Evolutionary conservation across 1,140 invertebrate genomes (phyloP).

Genomic region (Thaumetopoea pityocampa): DNA sequence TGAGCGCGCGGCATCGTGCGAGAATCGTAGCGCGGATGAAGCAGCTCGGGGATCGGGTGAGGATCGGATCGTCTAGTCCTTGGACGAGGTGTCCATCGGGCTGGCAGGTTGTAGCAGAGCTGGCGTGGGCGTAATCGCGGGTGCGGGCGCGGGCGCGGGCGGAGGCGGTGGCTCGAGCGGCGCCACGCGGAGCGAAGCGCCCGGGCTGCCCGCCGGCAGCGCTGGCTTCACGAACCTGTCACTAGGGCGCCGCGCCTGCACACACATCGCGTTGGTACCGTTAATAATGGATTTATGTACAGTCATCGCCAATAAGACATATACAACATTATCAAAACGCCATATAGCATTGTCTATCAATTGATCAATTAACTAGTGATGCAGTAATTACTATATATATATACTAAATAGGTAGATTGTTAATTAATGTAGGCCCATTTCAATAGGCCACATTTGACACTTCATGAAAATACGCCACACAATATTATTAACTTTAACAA

Average conservation of each 20-base stretch:
- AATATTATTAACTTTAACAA: too few species aligned
- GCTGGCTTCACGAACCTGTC: slow-evolving; percentile 88
- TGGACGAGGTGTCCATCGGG: slow-evolving; percentile 80
- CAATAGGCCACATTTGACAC: too few species aligned
- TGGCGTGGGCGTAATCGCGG: slow-evolving; percentile 62
- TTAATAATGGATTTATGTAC: too few species aligned
- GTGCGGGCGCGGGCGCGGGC: slow-evolving; percentile 48
- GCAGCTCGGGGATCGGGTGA: neutral
- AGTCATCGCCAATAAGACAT: too few species aligned
- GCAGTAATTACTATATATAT: too few species aligned
- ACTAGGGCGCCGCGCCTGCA: slow-evolving; percentile 80
- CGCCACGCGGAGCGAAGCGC: slow-evolving; percentile 59
- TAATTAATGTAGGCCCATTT: too few species aligned
- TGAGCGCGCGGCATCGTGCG: neutral
- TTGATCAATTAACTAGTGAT: too few species aligned
- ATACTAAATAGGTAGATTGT: too few species aligned
- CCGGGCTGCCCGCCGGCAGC: slow-evolving; percentile 44
- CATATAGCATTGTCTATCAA: neutral
- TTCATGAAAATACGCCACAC: too few species aligned
- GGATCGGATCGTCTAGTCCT: slow-evolving; percentile 35
- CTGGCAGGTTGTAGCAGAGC: slow-evolving; percentile 77
- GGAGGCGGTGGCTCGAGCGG: slow-evolving; percentile 26
- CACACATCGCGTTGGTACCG: too few species aligned
- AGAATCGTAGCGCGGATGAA: neutral
- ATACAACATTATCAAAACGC: slow-evolving; percentile 10